Conservation (phyloP, 2,888 invertebrate species). For the Apamea monoglypha region DNA sequence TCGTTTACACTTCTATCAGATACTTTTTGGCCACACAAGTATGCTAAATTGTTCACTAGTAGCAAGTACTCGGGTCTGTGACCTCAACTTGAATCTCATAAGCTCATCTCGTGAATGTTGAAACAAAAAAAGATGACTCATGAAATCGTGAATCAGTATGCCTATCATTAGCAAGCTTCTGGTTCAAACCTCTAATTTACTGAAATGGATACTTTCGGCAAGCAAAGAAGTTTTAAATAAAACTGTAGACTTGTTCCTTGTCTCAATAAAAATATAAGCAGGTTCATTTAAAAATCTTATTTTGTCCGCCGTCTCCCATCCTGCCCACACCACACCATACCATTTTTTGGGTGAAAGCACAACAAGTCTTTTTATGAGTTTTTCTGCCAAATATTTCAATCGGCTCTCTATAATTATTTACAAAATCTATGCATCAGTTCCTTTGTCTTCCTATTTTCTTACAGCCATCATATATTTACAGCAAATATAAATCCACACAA, state of each 20-base stretch:
- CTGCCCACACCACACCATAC: background rate
- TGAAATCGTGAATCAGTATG: conserved; percentile 44
- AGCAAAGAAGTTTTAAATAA: conserved; percentile 2
- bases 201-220: conserved; percentile 38
- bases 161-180: conserved; percentile 55
- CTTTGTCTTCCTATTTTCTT: background rate
- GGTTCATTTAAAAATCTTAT: background rate
- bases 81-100: conserved; percentile 55
- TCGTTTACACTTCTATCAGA: background rate
- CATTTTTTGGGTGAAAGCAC: background rate
- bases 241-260: conserved; percentile 8
- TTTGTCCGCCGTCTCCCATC: background rate
- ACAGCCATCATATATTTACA: background rate
- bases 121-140: conserved; percentile 56
- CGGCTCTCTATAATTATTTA: background rate
- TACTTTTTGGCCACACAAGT: background rate
- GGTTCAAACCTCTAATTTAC: conserved; percentile 46
- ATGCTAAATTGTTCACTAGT: conserved; percentile 5
- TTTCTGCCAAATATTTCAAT: background rate
- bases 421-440: background rate
- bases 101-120: conserved; percentile 45
- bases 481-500: background rate
- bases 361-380: background rate
- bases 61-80: conserved; percentile 37
- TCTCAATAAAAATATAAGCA: background rate